Evolutionary conservation across 2,888 invertebrate species (phyloP).

Genomic region (Sminthurinus aureus): DNA sequence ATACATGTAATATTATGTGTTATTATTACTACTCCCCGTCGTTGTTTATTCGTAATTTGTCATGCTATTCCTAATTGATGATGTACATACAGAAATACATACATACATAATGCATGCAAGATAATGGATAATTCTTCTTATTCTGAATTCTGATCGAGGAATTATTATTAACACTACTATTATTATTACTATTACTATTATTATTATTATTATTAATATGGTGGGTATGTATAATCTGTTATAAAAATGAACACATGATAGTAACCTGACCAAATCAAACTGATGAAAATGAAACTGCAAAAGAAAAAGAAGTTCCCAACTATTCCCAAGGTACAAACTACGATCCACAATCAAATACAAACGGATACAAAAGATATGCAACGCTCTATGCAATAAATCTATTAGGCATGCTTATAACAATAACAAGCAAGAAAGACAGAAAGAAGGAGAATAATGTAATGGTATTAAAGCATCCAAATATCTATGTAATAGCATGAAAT

Average conservation of each 20-base stretch:
- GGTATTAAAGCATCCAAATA: neutral
- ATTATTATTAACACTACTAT: too few relatives aligned
- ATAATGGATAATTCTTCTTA: neutral
- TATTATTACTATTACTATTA: too few relatives aligned
- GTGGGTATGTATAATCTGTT: neutral
- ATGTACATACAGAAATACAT: neutral
- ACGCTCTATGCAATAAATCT: too few relatives aligned
- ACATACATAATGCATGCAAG: neutral
- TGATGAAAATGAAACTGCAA: too few relatives aligned
- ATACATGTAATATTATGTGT: neutral
- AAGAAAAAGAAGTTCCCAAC: neutral
- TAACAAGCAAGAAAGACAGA: too few relatives aligned
- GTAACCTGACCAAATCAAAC: neutral
- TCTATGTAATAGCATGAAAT: neutral
- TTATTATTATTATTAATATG: too few relatives aligned
- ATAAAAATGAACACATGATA: neutral
- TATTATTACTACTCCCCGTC: neutral
- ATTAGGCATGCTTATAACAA: too few relatives aligned
- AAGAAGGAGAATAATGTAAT: too few relatives aligned
- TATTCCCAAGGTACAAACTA: neutral
- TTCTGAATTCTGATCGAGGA: too few relatives aligned
- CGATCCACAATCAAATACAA: neutral
- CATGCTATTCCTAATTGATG: neutral
- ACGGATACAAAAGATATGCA: neutral
- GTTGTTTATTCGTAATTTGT: neutral